phyloP scores from a whole-genome alignment of 2,113 vertebrate species.

The Petrocephalus zakoni region DNA sequence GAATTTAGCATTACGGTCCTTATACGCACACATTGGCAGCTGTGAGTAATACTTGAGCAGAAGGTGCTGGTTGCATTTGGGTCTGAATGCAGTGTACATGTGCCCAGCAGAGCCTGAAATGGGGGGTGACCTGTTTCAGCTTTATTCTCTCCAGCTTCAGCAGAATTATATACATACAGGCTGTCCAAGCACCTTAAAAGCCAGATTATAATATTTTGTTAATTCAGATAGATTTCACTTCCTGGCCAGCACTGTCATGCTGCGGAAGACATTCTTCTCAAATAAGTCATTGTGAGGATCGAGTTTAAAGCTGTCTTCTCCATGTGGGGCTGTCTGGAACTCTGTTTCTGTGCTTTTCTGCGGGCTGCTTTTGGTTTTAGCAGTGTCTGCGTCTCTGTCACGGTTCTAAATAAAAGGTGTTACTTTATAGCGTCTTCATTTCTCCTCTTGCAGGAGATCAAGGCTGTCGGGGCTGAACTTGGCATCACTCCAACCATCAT shows the following conservation, averaged over 20 bases:
- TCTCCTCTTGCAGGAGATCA: constrained; percentile 77
- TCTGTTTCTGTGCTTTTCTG: background rate
- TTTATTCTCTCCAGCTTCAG: no score
- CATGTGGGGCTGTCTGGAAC: background rate
- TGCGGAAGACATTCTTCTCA: background rate
- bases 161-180: no score
- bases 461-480: constrained; percentile 76
- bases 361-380: background rate
- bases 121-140: no score
- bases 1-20: background rate
- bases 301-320: background rate
- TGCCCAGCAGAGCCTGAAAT: background rate
- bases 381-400: no score
- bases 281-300: background rate
- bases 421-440: background rate
- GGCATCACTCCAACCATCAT: constrained; percentile 81
- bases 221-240: background rate
- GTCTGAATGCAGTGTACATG: background rate
- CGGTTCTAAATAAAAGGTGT: background rate
- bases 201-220: no score
- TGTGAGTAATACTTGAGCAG: background rate
- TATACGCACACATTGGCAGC: background rate
- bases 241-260: background rate
- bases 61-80: background rate
- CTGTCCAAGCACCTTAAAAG: no score